These are phyloP conservation scores for Siniperca undulata DNA, from an alignment of 2,797 vertebrate species.

Conservation along the genomic window DNA sequence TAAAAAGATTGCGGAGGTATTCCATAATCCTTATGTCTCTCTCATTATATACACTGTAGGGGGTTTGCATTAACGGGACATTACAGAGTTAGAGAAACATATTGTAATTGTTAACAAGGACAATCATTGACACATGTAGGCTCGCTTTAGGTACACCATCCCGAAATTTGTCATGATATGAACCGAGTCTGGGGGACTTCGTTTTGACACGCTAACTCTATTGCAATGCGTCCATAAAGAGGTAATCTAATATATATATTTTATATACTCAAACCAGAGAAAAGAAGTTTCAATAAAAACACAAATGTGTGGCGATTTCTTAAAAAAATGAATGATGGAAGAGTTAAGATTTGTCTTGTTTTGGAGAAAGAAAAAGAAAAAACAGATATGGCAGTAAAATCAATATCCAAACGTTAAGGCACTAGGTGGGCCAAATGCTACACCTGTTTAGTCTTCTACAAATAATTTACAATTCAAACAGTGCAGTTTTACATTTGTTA, in stretches of 20 bases:
- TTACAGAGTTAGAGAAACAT: constrained; percentile 62
- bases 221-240: constrained; percentile 85
- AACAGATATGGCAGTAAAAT: constrained; percentile 92
- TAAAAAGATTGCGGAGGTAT: constrained; percentile 93
- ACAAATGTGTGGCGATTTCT: constrained; percentile 69
- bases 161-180: constrained; percentile 77
- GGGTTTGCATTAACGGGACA: constrained; percentile 76
- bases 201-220: constrained; percentile 74
- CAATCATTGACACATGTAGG: constrained; percentile 61
- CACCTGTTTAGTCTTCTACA: constrained; percentile 96
- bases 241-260: constrained; percentile 74
- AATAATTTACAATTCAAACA: constrained; percentile 99
- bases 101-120: constrained; percentile 61
- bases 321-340: constrained; percentile 78
- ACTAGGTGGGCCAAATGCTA: constrained; percentile 94
- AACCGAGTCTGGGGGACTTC: constrained; percentile 83
- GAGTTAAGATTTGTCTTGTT: constrained; percentile 83
- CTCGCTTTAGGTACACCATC: constrained; percentile 64
- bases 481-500: constrained; percentile 99
- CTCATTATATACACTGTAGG: constrained; percentile 81
- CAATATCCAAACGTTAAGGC: constrained; percentile 95
- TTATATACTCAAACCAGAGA: constrained; percentile 76
- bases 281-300: constrained; percentile 80
- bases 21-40: constrained; percentile 86
- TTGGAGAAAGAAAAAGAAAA: constrained; percentile 80